Evolutionary conservation across 2,797 vertebrate species (phyloP), one percentile per base, ranked within the genome.

Genomic region (Eleutherodactylus coqui): DNA sequence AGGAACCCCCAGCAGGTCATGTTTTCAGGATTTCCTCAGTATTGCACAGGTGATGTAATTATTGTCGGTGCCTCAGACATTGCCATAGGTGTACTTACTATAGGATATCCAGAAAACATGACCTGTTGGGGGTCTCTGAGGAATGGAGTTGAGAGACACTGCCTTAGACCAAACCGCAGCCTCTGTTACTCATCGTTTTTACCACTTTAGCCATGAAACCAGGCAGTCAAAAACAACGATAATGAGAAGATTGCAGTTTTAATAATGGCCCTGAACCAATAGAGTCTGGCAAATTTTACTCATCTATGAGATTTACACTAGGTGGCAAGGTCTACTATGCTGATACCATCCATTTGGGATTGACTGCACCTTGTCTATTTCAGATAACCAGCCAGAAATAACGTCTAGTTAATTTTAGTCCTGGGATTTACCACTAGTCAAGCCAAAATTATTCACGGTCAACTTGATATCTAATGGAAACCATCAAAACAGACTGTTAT

Each of bases 401-500:
- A 80, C 21, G 84, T 62, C 77, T 75, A 70, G 79, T 75, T 67
- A 24, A 17, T 82, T 32, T 51, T 55, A 67, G 6, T 69, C 32
- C 80, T 86, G 80, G 84, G 85, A 92, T 89, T 90, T 89, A 85
- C 69, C 78, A 53, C 11, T 13, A 47, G 84, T 75, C 58, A 70
- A 85, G 78, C 79, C 58, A 83, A 60, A 78, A 70, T 89, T 86
- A 84, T 69, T 67, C 88, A 78, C 32, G 75, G 89, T 32, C 82
- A 82, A n/a, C 53, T 76, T 58, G 89, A 89, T 0, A 75, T 70
- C 88, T 70, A 87, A 88, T 88, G 85, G 89, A 83, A 67, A 85
- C 82, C 78, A 58, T 79, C 72, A 86, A 79, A 84, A 7, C 69
- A 81, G 88, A 75, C 86, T 91, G 90, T 92, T 93, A 80, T 92